A percentile compares a stretch with the other conserved stretches of the same genome.
phyloP scores from a whole-genome alignment of 2,888 invertebrate genomes.

The Melanostoma mellinum region DNA sequence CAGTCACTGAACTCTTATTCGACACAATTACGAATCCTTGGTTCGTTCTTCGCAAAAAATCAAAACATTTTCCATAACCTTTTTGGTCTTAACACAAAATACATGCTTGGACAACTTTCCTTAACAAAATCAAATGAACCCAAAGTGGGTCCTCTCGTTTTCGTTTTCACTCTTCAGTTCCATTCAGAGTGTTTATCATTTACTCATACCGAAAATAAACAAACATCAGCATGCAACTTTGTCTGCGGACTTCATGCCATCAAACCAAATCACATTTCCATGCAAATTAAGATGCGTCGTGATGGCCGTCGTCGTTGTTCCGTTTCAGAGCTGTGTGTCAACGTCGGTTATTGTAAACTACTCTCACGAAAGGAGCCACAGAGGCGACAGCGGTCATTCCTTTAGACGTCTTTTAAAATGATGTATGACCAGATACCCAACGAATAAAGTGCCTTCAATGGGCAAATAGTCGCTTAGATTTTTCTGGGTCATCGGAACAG shows the following conservation, averaged over 20 bases:
- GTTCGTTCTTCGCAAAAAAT: too few species aligned
- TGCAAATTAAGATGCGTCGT: slow-evolving; percentile 35
- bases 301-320: slow-evolving; percentile 26
- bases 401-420: slow-evolving; percentile 63
- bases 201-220: not conserved
- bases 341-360: slow-evolving; percentile 22
- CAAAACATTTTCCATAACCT: too few species aligned
- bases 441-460: slow-evolving; percentile 42
- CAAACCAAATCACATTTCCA: slow-evolving; percentile 48
- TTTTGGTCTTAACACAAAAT: too few species aligned
- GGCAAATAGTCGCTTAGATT: slow-evolving; percentile 36
- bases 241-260: slow-evolving; percentile 44
- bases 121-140: slow-evolving; percentile 38
- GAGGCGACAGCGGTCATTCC: slow-evolving; percentile 47
- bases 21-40: too few species aligned
- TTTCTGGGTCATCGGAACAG: slow-evolving; percentile 73
- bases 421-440: slow-evolving; percentile 52
- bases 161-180: slow-evolving; percentile 56
- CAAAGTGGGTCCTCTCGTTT: slow-evolving; percentile 38
- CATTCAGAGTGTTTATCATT: not conserved
- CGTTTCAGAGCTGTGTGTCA: slow-evolving; percentile 25
- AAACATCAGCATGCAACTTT: not conserved
- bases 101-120: slow-evolving; percentile 49
- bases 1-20: too few species aligned
- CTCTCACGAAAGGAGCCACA: slow-evolving; percentile 53